phyloP scores from a whole-genome alignment of 2,113 vertebrate species.

The Ptilonorhynchus violaceus region DNA sequence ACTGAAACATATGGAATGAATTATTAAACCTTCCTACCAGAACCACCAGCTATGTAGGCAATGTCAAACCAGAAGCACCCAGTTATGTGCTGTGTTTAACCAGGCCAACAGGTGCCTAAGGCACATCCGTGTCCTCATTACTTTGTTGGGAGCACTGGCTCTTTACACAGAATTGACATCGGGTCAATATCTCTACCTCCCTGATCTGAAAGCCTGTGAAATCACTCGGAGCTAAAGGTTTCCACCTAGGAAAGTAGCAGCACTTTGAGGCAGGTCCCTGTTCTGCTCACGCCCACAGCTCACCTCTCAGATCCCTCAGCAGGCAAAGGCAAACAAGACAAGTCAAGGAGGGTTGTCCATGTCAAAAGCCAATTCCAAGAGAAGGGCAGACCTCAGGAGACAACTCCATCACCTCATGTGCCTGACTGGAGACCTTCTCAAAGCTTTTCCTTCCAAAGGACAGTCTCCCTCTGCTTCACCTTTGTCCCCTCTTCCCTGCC shows the following conservation, averaged over 20 bases:
- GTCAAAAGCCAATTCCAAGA: neutral
- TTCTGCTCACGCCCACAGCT: neutral
- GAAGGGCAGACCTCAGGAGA: neutral
- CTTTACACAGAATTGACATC: neutral
- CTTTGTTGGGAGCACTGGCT: neutral
- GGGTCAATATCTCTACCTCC: neutral
- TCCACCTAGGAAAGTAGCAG: neutral
- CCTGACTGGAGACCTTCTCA: neutral
- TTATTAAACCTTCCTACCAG: neutral
- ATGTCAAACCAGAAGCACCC: neutral
- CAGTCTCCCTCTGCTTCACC: neutral
- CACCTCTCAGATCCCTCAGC: neutral
- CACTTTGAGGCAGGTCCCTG: neutral
- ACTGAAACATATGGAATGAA: neutral
- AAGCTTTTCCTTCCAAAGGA: neutral
- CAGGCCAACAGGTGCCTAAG: constrained; percentile 48
- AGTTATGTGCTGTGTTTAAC: neutral
- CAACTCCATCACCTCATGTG: neutral
- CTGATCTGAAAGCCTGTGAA: neutral
- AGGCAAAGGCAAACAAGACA: neutral
- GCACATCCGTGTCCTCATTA: neutral
- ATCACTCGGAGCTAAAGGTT: neutral
- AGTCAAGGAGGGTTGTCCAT: neutral
- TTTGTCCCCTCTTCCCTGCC: neutral
- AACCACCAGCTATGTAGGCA: neutral